Evolutionary conservation across 1,140 invertebrate genomes (phyloP).

Genomic region (Microplitis demolitor): DNA sequence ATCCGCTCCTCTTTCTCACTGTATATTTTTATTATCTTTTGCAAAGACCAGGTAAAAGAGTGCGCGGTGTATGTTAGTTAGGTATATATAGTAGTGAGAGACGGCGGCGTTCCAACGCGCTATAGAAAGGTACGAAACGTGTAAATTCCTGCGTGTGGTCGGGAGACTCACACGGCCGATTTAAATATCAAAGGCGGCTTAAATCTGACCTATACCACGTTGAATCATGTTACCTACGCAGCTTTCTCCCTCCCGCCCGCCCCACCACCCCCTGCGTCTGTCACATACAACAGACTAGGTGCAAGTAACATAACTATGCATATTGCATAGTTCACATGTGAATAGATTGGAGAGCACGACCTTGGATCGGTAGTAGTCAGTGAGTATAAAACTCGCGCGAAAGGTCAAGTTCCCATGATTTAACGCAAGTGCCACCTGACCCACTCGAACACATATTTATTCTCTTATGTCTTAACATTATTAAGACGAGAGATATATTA

Average conservation of each 20-base stretch:
- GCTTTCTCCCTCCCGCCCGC: not conserved
- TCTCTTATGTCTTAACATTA: not conserved
- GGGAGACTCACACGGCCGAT: conserved; percentile 42
- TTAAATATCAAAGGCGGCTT: conserved; percentile 63
- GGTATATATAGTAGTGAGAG: conserved; percentile 1
- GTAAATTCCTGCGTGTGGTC: conserved; percentile 54
- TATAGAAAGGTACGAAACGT: conserved; percentile 42
- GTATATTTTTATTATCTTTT: conserved; percentile 17
- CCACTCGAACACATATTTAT: conserved; percentile 1
- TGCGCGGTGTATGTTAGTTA: conserved; percentile 12
- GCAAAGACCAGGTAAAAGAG: conserved; percentile 16
- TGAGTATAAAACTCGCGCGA: conserved; percentile 17
- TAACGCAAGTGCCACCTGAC: conserved; percentile 3
- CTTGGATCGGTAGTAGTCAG: conserved; percentile 11
- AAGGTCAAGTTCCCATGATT: conserved; percentile 32
- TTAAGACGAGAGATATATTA: no score
- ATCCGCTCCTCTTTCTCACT: conserved; percentile 6
- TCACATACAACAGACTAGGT: not conserved
- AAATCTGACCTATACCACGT: conserved; percentile 63
- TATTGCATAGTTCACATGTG: no score
- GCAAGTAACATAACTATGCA: not conserved
- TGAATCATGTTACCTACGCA: conserved; percentile 60
- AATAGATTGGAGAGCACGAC: conserved; percentile 14
- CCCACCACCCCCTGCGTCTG: not conserved
- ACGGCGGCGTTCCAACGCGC: conserved; percentile 1